Base-by-base conservation (phyloP, 2,113 vertebrate genomes). In the Passerina amoena region DNA sequence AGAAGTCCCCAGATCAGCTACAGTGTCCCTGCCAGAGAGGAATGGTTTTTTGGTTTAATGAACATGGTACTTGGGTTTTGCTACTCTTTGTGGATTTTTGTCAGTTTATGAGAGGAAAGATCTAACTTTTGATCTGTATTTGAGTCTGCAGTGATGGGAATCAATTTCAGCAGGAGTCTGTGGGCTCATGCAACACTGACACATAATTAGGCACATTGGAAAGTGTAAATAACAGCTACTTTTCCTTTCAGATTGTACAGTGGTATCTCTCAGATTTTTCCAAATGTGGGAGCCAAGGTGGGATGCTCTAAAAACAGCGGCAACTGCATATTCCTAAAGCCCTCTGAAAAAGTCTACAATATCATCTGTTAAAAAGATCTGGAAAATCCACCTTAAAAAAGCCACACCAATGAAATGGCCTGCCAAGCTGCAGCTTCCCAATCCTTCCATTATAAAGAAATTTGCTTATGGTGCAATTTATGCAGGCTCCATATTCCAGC, bases 301-400 rank as follows among this genome's bases (percentile, higher is more conserved):
- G 13, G 38, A 65, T 65, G 38, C 21, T 75, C 56, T 45, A 71
- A 59, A 63, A 40, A 59, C 9, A 48, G 56, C 9, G 57, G 65
- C 33, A 54, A 11, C 20, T n/a, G 19, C 24, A 2, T 87, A 16
- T 71, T 81, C 25, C 30, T 40, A 56, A 61, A 25, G 35, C 12
- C n/a, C 50, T 81, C 69, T 51, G 28, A 83, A 91, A 69, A 82
- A 85, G 44, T 60, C 72, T 71, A 72, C 59, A 72, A 35, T 63
- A 79, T 69, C 14, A 82, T 78, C 82, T 88, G 23, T 65, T 95
- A 45, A 91, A 88, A 95, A 86, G 51, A 6, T 76, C 73, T 96
- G 77, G 81, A 88, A 96, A 95, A 95, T 97, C 94, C 95, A 96
- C 95, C 95, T 97, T 97, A 96, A 97, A 86, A 96, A 92, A 92